Evolutionary conservation across 2,113 vertebrate species (phyloP).

Genomic region (Rissa tridactyla): DNA sequence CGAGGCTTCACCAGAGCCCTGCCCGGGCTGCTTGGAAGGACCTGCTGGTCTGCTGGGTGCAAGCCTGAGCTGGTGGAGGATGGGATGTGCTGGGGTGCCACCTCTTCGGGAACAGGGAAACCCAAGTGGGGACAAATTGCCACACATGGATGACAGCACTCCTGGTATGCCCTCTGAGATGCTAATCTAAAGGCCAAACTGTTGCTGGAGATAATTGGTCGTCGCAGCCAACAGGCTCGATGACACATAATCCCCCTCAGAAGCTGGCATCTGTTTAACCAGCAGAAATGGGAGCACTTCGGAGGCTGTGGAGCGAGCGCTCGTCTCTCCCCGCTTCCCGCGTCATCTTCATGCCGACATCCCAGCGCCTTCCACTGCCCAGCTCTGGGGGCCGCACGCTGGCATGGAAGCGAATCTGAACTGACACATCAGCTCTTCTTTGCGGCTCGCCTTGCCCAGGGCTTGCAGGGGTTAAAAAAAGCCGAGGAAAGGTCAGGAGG

Average conservation of each 20-base stretch:
- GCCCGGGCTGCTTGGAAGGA: background rate
- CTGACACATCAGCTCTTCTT: background rate
- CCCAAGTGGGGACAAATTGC: background rate
- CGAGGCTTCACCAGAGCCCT: background rate
- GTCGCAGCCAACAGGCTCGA: background rate
- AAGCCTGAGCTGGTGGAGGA: background rate
- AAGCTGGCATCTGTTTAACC: slow-evolving; percentile 15
- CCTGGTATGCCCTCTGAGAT: background rate
- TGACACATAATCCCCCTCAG: slow-evolving; percentile 14
- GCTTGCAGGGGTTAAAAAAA: slow-evolving; percentile 26
- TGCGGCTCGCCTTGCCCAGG: background rate
- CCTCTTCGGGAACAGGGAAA: background rate
- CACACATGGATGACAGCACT: background rate
- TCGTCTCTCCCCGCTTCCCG: background rate
- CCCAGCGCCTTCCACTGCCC: background rate
- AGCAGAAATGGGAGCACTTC: slow-evolving; percentile 24
- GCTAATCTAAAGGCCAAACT: background rate
- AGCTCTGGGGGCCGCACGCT: background rate
- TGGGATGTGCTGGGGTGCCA: background rate
- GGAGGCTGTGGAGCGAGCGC: accelerated
- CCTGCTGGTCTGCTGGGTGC: background rate
- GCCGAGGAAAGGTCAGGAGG: slow-evolving; percentile 8
- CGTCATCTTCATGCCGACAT: background rate
- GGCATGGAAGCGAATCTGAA: background rate
- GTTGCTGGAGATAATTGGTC: background rate